Evolutionary conservation across 2,888 invertebrate species (phyloP), one percentile per base, ranked within the genome.

Genomic region (Rosalia funebris): DNA sequence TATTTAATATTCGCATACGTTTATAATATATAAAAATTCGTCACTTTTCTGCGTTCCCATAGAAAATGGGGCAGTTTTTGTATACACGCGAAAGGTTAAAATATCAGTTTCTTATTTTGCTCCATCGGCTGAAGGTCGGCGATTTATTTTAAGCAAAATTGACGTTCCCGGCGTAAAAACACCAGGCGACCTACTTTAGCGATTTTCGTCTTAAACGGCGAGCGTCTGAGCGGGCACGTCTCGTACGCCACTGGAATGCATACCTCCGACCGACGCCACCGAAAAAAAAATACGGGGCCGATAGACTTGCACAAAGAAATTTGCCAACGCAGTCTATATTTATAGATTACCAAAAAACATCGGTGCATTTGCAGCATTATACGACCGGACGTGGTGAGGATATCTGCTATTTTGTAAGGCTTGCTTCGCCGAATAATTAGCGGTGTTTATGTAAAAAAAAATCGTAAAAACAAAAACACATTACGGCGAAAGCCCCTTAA

Each of bases 291-390:
- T 60, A 63, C 48, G 67, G 59, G 67, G 67, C 67, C 67, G 64
- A 65, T 58, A 68, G 65, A 68, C 67, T 68, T 68, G 60, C 61
- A 68, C 67, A 68, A 68, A 68, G 67, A 68, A 68, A 68, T 64
- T 68, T 60, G 67, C 67, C 58, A 66, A 62, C 61, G 63, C 60
- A 60, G 62, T 60, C 60, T 67, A 60, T 68, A 68, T 68, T 68
- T 68, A 63, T 68, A 68, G 60, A 61, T 63, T 60, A 61, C 62
- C 65, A 59, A 67, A 67, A 68, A 67, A 63, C 57, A 60, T 47
- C 48, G 41, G 53, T 61, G 57, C 57, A 59, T 45, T 57, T 46
- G 53, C 57, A 57, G 47, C 48, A 57, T 55, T 52, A 34, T 50
- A 39, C 48, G 58, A 62, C 64, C 65, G 60, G 67, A 42, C 48